phyloP scores from a whole-genome alignment of 2,113 vertebrate species.

The Sylvia atricapilla region DNA sequence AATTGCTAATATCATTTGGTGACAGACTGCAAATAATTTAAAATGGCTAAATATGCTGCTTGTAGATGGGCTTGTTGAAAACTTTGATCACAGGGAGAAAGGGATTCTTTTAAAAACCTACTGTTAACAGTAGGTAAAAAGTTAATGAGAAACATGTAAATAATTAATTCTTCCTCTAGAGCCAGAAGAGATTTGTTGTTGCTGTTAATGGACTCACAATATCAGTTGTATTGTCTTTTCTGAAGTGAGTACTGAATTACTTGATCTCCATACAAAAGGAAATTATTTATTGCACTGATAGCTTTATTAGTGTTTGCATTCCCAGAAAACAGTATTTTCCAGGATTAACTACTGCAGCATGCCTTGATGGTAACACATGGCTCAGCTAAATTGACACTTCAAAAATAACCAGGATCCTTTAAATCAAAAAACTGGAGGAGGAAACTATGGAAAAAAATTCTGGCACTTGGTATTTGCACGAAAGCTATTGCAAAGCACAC shows the following conservation, averaged over 20 bases:
- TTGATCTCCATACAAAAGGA: neutral
- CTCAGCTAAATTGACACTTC: neutral
- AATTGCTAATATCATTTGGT: conserved; percentile 40
- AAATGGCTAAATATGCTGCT: conserved; percentile 18
- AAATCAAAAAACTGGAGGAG: neutral
- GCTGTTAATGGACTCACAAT: conserved; percentile 23
- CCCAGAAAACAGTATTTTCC: neutral
- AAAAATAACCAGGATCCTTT: neutral
- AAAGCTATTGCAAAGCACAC: neutral
- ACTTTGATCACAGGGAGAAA: conserved; percentile 49
- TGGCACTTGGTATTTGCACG: neutral
- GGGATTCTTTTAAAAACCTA: conserved; percentile 36
- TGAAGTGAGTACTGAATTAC: neutral
- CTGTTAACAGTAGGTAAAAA: conserved; percentile 60
- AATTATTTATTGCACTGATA: neutral
- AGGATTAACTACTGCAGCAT: neutral
- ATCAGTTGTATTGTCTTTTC: neutral
- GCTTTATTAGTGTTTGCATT: neutral
- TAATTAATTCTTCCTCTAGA: conserved; percentile 62
- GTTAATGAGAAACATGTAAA: conserved; percentile 64
- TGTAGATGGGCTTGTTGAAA: conserved; percentile 43
- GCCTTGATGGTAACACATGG: neutral
- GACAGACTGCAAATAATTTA: conserved; percentile 52
- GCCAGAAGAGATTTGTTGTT: conserved; percentile 39
- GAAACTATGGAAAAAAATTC: neutral